phyloP scores from a whole-genome alignment of 2,797 vertebrate species.

The Alfaro cultratus region DNA sequence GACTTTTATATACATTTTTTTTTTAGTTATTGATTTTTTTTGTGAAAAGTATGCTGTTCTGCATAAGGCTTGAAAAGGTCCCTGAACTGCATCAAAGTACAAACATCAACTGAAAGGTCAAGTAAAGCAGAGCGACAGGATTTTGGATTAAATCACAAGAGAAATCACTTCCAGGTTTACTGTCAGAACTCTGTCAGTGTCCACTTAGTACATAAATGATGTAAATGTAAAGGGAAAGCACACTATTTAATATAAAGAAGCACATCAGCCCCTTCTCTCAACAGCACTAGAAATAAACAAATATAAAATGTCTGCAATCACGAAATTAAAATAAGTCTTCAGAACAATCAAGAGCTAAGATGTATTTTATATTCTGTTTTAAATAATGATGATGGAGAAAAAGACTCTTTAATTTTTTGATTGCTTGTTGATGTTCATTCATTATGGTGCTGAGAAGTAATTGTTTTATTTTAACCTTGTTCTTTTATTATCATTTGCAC shows the following conservation, averaged over 20 bases:
- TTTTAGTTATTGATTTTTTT: background rate
- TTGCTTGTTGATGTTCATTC: conserved; percentile 4
- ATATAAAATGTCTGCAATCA: background rate
- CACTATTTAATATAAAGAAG: background rate
- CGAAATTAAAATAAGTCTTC: background rate
- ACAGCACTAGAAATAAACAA: background rate
- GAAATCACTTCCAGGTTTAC: background rate
- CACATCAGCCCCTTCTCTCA: background rate
- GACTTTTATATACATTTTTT: background rate
- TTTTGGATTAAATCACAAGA: background rate
- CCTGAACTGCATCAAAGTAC: conserved; percentile 2
- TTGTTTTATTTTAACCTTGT: background rate
- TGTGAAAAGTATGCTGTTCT: background rate
- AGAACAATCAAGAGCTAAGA: background rate
- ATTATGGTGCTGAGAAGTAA: background rate
- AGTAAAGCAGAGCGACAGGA: background rate
- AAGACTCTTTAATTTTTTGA: background rate
- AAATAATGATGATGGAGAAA: background rate
- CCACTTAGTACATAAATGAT: background rate
- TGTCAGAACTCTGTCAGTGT: background rate
- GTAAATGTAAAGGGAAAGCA: background rate
- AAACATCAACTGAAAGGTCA: conserved; percentile 4
- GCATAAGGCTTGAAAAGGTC: background rate
- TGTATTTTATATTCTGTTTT: background rate
- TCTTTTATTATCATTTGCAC: background rate